Evolutionary conservation across 2,113 vertebrate species (phyloP).

Genomic region (Neotoma lepida): DNA sequence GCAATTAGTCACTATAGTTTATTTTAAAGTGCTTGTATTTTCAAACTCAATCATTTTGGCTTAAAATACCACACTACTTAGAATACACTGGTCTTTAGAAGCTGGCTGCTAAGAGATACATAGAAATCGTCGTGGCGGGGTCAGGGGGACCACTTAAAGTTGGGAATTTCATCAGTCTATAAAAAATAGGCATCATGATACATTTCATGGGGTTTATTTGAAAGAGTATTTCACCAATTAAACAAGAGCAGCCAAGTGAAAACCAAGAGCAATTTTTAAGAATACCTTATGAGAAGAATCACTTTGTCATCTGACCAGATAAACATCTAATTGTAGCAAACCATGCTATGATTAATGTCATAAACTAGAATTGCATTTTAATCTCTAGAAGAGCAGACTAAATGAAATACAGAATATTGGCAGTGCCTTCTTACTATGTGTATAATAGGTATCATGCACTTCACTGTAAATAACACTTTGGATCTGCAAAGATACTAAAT

Average conservation of each 20-base stretch:
- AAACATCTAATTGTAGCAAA: slow-evolving; percentile 63
- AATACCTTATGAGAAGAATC: slow-evolving; percentile 61
- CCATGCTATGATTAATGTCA: slow-evolving; percentile 45
- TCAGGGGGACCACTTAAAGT: slow-evolving; percentile 67
- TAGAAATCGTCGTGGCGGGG: slow-evolving; percentile 64
- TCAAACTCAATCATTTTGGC: slow-evolving; percentile 68
- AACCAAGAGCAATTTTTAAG: slow-evolving; percentile 74
- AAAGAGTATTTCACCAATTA: slow-evolving; percentile 67
- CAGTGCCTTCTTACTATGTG: slow-evolving; percentile 1
- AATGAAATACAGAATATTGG: slow-evolving; percentile 56
- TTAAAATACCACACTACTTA: slow-evolving; percentile 66
- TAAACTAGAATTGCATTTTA: slow-evolving; percentile 23
- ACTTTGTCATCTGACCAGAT: slow-evolving; percentile 29
- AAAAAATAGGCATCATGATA: slow-evolving; percentile 42
- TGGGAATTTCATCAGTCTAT: slow-evolving; percentile 67
- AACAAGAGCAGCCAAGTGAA: slow-evolving; percentile 75
- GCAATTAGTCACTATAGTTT: slow-evolving; percentile 62
- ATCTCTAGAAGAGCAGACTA: slow-evolving; percentile 35
- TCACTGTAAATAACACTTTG: slow-evolving; percentile 56
- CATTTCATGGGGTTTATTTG: slow-evolving; percentile 74
- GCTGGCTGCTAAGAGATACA: slow-evolving; percentile 53
- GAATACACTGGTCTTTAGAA: slow-evolving; percentile 70
- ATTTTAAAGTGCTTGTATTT: slow-evolving; percentile 71
- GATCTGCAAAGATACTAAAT: slow-evolving; percentile 51
- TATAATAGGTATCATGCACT: slow-evolving; percentile 13